Evolutionary conservation across 2,113 vertebrate species (phyloP).

Genomic region (Alosa alosa): DNA sequence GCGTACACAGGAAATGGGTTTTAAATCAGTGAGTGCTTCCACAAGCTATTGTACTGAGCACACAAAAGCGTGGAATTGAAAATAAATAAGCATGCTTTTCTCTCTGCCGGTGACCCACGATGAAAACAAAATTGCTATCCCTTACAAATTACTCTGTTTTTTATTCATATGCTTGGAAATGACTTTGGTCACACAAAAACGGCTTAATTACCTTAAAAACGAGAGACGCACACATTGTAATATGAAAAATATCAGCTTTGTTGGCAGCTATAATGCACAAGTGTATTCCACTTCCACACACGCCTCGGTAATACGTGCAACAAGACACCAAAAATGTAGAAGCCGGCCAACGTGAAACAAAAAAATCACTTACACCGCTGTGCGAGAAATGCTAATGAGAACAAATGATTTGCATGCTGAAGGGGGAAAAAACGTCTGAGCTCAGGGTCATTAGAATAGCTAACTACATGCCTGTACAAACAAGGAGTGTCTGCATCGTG

Average conservation of each 20-base stretch:
- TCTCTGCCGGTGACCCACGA: neutral
- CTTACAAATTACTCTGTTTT: neutral
- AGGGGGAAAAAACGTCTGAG: neutral
- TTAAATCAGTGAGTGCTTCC: neutral
- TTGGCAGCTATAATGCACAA: neutral
- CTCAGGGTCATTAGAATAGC: neutral
- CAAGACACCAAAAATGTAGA: neutral
- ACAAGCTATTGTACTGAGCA: slow-evolving; percentile 1
- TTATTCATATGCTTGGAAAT: neutral
- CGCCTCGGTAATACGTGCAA: neutral
- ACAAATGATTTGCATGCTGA: neutral
- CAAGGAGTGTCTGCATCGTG: neutral
- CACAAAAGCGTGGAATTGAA: slow-evolving; percentile 12
- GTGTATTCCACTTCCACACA: neutral
- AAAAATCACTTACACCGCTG: neutral
- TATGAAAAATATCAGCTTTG: neutral
- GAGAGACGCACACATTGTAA: neutral
- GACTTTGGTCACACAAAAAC: neutral
- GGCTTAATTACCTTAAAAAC: neutral
- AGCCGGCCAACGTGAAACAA: neutral
- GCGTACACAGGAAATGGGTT: neutral
- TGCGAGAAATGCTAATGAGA: slow-evolving; percentile 7
- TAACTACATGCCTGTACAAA: neutral
- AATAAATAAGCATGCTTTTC: neutral
- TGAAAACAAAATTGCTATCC: neutral